Conservation (phyloP, 2,888 invertebrate species). For the Frankliniella intonsa region DNA sequence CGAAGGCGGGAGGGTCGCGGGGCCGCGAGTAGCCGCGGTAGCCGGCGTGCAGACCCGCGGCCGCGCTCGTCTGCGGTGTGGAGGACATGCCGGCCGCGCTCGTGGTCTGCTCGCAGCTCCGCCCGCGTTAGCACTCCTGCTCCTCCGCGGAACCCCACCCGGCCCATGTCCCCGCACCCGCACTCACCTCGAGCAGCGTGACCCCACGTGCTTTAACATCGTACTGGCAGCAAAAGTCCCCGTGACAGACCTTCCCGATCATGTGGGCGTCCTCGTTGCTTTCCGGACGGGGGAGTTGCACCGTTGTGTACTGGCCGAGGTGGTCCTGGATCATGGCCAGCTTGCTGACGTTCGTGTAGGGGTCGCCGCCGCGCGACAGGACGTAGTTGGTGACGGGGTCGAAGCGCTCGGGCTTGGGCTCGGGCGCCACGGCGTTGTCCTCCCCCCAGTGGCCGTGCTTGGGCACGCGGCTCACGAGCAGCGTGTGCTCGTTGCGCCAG, state of each 20-base stretch:
- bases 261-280: not conserved
- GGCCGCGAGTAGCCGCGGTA: slow-evolving; percentile 43
- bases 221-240: not conserved
- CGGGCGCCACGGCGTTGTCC: not conserved
- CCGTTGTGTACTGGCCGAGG: not conserved
- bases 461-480: slow-evolving; percentile 50
- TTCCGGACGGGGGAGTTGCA: not conserved
- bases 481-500: slow-evolving; percentile 46
- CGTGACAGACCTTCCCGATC: not conserved
- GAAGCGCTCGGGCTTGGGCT: not conserved
- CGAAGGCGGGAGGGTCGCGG: not conserved
- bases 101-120: no score
- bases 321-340: not conserved
- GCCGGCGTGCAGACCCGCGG: slow-evolving; percentile 35
- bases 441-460: slow-evolving; percentile 46
- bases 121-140: no score
- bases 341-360: not conserved
- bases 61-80: not conserved
- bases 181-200: not conserved
- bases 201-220: not conserved
- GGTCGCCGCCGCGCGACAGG: not conserved
- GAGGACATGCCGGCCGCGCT: slow-evolving; percentile 16
- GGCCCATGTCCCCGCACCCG: no score
- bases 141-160: no score
- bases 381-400: not conserved